These are phyloP conservation scores for Cryptomyrus ogoouensis DNA, from an alignment of 2,113 vertebrate genomes.

Conservation along the genomic window DNA sequence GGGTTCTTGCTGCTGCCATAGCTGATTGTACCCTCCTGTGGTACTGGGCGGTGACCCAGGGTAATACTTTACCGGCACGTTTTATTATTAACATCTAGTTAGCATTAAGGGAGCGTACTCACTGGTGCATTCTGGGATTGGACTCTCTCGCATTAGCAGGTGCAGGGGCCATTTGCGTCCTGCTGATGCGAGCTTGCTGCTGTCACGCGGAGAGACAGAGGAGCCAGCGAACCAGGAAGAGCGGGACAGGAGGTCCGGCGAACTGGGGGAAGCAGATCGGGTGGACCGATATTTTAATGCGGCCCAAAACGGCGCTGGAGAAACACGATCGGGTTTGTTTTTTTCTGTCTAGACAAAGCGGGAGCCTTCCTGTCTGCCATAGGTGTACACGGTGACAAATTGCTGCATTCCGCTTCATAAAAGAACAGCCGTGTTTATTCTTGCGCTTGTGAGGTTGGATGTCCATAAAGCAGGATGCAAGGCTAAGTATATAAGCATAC, in stretches of 20 bases:
- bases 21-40: not conserved
- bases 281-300: not conserved
- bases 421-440: not conserved
- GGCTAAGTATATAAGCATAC: not conserved
- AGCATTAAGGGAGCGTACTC: not conserved
- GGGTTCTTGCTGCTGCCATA: not conserved
- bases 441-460: not conserved
- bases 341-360: not conserved
- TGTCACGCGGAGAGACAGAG: not conserved
- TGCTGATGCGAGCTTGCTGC: not conserved
- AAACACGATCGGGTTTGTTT: not conserved
- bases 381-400: not conserved
- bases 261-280: not conserved
- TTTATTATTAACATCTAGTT: not conserved
- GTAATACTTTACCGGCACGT: not conserved
- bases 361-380: not conserved
- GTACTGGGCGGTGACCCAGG: not conserved
- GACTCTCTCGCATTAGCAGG: not conserved
- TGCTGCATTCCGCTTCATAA: not conserved
- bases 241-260: not conserved
- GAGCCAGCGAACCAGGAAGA: not conserved
- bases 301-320: not conserved
- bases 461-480: not conserved
- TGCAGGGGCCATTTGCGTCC: not conserved
- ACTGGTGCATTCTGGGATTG: not conserved